phyloP scores from a whole-genome alignment of 2,113 vertebrate genomes.

The Nanorana parkeri region DNA sequence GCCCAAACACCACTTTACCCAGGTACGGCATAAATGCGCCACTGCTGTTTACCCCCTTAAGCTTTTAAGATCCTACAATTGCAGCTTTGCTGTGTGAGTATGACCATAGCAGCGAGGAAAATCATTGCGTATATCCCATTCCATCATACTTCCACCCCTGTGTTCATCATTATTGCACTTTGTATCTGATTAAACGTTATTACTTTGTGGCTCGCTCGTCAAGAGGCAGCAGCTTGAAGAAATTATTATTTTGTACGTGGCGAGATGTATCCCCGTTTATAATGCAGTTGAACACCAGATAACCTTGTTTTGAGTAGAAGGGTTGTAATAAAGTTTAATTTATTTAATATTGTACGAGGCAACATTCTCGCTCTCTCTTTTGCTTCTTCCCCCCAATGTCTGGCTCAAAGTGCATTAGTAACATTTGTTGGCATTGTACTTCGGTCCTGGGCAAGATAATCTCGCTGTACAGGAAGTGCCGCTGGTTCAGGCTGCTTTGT shows the following conservation, averaged over 20 bases:
- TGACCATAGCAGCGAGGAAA: neutral
- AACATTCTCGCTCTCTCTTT: neutral
- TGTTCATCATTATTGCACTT: constrained; percentile 29
- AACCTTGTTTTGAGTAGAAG: constrained; percentile 26
- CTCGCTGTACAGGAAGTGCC: constrained; percentile 10
- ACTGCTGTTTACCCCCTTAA: constrained; percentile 34
- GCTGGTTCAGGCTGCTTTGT: constrained; percentile 22
- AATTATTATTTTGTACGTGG: neutral
- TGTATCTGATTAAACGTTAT: constrained; percentile 32
- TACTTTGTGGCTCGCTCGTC: neutral
- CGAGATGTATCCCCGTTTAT: neutral
- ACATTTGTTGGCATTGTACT: constrained; percentile 13
- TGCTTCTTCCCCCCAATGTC: neutral
- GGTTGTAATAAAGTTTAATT: constrained; percentile 19
- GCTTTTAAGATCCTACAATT: constrained; percentile 13
- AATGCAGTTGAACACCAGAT: constrained; percentile 25
- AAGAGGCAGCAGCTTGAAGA: neutral
- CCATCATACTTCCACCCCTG: constrained; percentile 3
- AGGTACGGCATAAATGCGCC: neutral
- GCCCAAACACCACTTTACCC: neutral
- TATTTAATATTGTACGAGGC: constrained; percentile 31
- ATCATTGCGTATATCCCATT: constrained; percentile 4
- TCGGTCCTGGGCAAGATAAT: constrained; percentile 17
- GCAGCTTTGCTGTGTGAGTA: neutral
- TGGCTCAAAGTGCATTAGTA: constrained; percentile 10